These are phyloP conservation scores for Eupithecia exiguata DNA, from an alignment of 2,888 invertebrate genomes.

Conservation along the genomic window DNA sequence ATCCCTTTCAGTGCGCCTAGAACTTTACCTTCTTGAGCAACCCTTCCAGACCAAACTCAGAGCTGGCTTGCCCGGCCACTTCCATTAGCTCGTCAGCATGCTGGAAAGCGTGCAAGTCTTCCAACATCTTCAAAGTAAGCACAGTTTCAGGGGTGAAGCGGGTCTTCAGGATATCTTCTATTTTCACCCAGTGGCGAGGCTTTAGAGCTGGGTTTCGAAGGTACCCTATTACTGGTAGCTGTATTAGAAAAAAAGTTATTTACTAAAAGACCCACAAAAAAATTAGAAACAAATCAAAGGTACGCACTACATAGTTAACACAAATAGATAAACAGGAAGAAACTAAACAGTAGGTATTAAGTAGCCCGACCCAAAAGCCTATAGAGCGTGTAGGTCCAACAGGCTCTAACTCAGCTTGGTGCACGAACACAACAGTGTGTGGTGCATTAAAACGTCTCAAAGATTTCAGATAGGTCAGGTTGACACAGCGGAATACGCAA, in stretches of 20 bases:
- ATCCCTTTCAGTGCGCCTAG: not conserved
- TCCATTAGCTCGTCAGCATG: constrained; percentile 90
- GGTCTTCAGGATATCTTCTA: constrained; percentile 89
- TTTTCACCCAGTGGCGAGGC: constrained; percentile 92
- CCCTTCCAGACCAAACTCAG: constrained; percentile 92
- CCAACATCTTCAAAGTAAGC: constrained; percentile 87
- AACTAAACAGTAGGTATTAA: not conserved
- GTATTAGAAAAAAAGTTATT: constrained; percentile 21
- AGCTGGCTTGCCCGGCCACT: constrained; percentile 93
- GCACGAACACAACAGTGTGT: not conserved
- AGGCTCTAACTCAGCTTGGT: not conserved
- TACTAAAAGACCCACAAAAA: not conserved
- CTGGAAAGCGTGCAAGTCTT: constrained; percentile 89
- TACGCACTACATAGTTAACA: too few relatives aligned
- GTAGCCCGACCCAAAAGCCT: not conserved
- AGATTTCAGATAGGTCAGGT: not conserved
- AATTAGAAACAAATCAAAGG: not conserved
- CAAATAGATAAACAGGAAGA: not conserved
- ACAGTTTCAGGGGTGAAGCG: constrained; percentile 88
- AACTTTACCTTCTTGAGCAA: constrained; percentile 88
- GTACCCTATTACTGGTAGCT: constrained; percentile 90
- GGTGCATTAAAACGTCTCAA: not conserved
- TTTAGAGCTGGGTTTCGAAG: constrained; percentile 91
- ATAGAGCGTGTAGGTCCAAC: too few relatives aligned
- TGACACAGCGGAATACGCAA: not conserved